Conservation (phyloP, 2,113 vertebrate genomes). For the Bubo bubo region DNA sequence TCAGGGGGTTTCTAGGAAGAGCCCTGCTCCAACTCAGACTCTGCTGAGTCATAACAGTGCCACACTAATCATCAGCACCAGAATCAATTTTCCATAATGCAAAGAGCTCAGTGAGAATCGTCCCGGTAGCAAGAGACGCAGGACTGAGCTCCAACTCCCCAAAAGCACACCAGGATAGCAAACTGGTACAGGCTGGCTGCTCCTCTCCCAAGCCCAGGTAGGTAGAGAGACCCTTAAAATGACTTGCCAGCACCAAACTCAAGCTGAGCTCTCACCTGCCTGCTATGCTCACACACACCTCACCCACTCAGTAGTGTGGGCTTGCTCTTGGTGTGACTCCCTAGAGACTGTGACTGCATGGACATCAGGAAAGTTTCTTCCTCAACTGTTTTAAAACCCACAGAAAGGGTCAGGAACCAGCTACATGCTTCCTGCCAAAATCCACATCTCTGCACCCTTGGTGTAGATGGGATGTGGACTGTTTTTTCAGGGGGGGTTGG, state of each 20-base stretch:
- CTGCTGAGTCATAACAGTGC: conserved; percentile 48
- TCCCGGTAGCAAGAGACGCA: not conserved
- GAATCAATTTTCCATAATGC: conserved; percentile 23
- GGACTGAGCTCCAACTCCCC: not conserved
- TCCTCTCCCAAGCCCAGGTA: not conserved
- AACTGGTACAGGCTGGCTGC: not conserved
- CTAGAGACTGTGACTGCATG: not conserved
- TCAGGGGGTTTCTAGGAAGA: conserved; percentile 35
- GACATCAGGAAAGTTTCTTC: not conserved
- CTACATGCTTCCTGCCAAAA: not conserved
- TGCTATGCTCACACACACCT: not conserved
- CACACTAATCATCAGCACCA: not conserved
- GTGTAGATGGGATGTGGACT: not conserved
- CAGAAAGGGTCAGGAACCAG: not conserved
- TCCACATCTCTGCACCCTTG: not conserved
- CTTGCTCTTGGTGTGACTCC: not conserved
- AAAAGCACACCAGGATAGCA: not conserved
- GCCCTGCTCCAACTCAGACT: not conserved
- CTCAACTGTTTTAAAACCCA: not conserved
- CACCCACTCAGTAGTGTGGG: not conserved
- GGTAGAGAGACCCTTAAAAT: not conserved
- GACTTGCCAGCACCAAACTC: not conserved
- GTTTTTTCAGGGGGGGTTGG: not conserved
- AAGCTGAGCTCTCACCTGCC: not conserved
- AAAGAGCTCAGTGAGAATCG: not conserved